phyloP scores from a whole-genome alignment of 1,140 invertebrate species.

The Caenorhabditis latens region DNA sequence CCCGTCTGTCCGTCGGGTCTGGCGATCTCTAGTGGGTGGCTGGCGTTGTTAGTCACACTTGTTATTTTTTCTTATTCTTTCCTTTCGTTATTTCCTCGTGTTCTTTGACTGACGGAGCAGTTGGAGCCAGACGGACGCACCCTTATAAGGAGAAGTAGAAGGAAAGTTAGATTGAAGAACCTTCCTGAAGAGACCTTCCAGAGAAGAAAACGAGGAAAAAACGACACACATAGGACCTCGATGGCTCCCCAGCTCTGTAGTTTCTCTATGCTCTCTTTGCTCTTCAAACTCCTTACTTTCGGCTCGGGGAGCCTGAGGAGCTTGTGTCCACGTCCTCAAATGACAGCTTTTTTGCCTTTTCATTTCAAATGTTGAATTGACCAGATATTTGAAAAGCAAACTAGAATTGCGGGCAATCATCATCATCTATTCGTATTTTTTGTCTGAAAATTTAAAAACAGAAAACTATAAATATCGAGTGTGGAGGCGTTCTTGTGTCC shows the following conservation, averaged over 20 bases:
- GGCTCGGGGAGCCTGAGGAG: not conserved
- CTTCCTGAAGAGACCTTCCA: not conserved
- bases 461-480: constrained; percentile 5
- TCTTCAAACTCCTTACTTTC: constrained; percentile 17
- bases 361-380: not conserved
- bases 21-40: not conserved
- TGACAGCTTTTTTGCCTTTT: not conserved
- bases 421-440: not conserved
- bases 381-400: not conserved
- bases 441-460: not conserved
- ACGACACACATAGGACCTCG: not conserved
- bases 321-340: not conserved
- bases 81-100: constrained; percentile 17
- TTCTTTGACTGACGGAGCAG: constrained; percentile 22
- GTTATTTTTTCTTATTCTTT: constrained; percentile 3
- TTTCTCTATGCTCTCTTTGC: constrained; percentile 10
- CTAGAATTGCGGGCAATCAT: constrained; percentile 4
- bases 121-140: not conserved
- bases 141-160: constrained; percentile 16
- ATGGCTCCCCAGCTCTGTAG: not conserved
- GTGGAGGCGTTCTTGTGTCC: constrained; percentile 7
- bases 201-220: not conserved
- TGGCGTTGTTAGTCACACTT: constrained; percentile 41
- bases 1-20: not conserved
- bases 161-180: not conserved